These are phyloP conservation scores for Oreochromis tanganicae DNA, from an alignment of 2,113 vertebrate species.

Conservation along the genomic window DNA sequence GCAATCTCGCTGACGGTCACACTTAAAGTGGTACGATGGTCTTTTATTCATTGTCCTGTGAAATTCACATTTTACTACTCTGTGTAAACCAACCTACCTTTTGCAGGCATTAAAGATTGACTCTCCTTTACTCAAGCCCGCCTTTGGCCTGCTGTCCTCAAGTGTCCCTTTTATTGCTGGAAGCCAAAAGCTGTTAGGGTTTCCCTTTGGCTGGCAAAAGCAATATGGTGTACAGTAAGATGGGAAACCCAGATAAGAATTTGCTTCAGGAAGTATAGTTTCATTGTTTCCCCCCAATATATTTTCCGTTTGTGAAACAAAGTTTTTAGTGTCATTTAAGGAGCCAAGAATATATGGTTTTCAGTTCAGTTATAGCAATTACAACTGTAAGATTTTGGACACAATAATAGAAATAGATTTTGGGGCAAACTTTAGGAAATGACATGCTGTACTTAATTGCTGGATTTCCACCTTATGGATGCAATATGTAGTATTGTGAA, in stretches of 20 bases:
- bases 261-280: neutral
- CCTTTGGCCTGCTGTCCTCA: neutral
- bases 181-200: constrained; percentile 35
- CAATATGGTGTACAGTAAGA: neutral
- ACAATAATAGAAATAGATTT: fast-evolving
- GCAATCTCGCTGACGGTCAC: neutral
- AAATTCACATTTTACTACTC: neutral
- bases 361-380: neutral
- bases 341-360: fast-evolving
- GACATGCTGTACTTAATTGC: fast-evolving
- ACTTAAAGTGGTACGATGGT: neutral
- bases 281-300: neutral
- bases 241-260: neutral
- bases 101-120: constrained; percentile 8
- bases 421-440: neutral
- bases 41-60: neutral
- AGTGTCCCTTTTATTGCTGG: neutral
- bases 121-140: neutral
- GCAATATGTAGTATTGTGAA: neutral
- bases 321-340: neutral
- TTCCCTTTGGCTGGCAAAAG: neutral
- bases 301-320: neutral
- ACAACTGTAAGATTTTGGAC: neutral
- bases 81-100: neutral
- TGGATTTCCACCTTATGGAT: fast-evolving